Evolutionary conservation across 2,888 invertebrate species (phyloP).

Genomic region (Monoplex corrugatus): DNA sequence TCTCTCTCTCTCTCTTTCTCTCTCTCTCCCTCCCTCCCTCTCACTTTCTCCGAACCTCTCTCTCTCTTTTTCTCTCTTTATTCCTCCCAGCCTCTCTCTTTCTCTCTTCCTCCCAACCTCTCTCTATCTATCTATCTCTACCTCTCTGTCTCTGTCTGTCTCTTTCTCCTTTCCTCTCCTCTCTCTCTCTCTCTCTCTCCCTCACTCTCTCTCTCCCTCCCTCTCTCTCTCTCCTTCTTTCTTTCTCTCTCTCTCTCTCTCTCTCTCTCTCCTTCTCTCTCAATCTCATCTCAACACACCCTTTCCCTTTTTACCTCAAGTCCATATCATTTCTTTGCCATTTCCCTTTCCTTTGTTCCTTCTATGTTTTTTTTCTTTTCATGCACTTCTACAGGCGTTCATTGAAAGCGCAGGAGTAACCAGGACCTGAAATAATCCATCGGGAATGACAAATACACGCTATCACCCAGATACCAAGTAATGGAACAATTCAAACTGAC

Average conservation of each 20-base stretch:
- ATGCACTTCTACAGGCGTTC: neutral
- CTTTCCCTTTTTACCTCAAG: too few species aligned
- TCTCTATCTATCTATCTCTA: neutral
- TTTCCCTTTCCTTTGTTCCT: neutral
- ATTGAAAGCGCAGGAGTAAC: too few species aligned
- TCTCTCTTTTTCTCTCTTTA: neutral
- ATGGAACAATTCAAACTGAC: too few species aligned
- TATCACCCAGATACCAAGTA: too few species aligned
- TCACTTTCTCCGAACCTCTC: neutral
- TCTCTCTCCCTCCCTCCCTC: neutral
- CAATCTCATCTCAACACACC: too few species aligned
- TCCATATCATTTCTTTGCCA: too few species aligned
- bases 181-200: neutral
- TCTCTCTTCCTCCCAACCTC: neutral
- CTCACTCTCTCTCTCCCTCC: neutral
- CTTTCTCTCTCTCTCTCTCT: neutral
- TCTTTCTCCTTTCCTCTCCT: neutral
- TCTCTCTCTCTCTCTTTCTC: constrained; percentile 22
- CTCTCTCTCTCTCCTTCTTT: neutral
- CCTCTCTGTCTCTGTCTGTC: neutral
- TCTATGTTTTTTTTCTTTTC: neutral
- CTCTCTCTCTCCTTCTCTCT: neutral
- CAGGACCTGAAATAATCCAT: too few species aligned
- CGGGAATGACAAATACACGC: too few species aligned
- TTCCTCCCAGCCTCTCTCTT: constrained; percentile 11